Evolutionary conservation across 2,797 vertebrate genomes (phyloP).

Genomic region (Coranthus polyacanthus): DNA sequence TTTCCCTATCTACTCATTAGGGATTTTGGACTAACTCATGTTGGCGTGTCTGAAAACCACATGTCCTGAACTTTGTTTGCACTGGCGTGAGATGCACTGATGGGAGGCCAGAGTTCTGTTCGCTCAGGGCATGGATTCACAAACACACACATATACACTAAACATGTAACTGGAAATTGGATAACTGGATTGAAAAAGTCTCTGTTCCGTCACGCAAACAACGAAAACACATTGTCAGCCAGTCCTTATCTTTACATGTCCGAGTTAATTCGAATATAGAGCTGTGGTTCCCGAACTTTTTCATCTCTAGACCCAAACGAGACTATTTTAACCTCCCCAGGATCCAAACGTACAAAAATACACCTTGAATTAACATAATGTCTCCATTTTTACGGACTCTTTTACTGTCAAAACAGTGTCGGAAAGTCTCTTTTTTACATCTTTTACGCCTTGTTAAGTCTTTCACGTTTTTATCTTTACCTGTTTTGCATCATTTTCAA

Average conservation of each 20-base stretch:
- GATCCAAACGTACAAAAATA: too few relatives aligned
- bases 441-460: too few relatives aligned
- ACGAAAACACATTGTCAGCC: conserved; percentile 9
- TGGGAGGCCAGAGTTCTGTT: conserved; percentile 11
- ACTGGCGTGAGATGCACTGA: conserved; percentile 12
- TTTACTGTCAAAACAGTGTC: too few relatives aligned
- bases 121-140: conserved; percentile 1
- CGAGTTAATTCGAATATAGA: conserved; percentile 13
- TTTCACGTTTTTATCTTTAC: too few relatives aligned
- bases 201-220: neutral
- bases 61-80: conserved; percentile 33
- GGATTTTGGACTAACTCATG: conserved; percentile 29
- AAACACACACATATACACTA: conserved; percentile 3
- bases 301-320: too few relatives aligned
- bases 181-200: conserved; percentile 12
- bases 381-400: too few relatives aligned
- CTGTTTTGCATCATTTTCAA: too few relatives aligned
- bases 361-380: too few relatives aligned
- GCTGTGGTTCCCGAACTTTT: too few relatives aligned
- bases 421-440: too few relatives aligned
- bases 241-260: conserved; percentile 13
- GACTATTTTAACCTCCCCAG: too few relatives aligned
- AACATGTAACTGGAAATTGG: conserved; percentile 3
- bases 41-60: conserved; percentile 21
- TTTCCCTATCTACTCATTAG: conserved; percentile 27